Evolutionary conservation across 1,140 invertebrate species (phyloP), one percentile per base, ranked within the genome.

Genomic region (Solenopsis invicta): DNA sequence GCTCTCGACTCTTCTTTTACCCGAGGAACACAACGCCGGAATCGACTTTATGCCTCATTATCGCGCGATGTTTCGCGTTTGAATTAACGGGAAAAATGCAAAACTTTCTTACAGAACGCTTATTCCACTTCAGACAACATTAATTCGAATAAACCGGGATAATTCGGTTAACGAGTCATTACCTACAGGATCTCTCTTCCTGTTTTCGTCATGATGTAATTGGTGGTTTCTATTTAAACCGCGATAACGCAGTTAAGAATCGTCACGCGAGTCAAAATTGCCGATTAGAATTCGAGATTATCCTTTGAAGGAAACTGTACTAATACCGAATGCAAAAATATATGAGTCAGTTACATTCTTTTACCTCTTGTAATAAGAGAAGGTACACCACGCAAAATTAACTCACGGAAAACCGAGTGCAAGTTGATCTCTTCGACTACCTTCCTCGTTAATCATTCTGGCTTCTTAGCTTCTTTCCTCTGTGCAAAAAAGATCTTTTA

Each of bases 371-470:
- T 29, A 76, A 76, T 50, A 62, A 78, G 50, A 71, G 34, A 76
- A 50, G 45, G 69, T 52, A 62, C 50, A 69, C 21, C 75, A 62
- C 41, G 67, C 50, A 67, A 87, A 85, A 85, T 85, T 87, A 89
- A 89, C 66, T 76, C 50, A 75, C 64, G 56, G 75, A 85, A 87
- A 76, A 87, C 52, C 78, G 24, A 87, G 64, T 82, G 77, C 64
- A 69, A 74, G 88, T 62, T 71, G 88, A 64, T 85, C 78, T 78
- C 74, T 81, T 61, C 80, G 66, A 84, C 80, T 77, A 59, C 37
- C 50, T 87, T 56, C 9, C 72, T 89, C 88, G 71, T 89, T 89
- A 89, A 89, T 89, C 88, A 89, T 89, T 87, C 78, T 52, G 45
- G 86, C 61, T 87, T 87, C 72, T 89, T 87, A 74, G 80, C 74